phyloP scores from a whole-genome alignment of 2,113 vertebrate species.

The Psephotus haematonotus region DNA sequence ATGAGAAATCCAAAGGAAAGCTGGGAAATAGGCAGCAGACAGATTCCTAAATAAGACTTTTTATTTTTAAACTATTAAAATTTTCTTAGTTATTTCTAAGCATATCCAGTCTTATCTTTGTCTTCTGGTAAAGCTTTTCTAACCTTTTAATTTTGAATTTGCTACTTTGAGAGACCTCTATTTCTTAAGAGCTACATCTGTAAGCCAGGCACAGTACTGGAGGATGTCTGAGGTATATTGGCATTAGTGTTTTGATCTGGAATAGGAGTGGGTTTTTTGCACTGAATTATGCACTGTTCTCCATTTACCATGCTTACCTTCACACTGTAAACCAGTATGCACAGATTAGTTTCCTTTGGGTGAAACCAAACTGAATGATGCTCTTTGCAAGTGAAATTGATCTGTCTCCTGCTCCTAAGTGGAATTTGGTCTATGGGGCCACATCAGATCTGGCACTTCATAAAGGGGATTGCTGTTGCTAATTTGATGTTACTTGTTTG shows the following conservation, averaged over 20 bases:
- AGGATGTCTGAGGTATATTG: background rate
- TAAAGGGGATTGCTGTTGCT: background rate
- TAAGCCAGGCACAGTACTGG: background rate
- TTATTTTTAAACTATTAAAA: background rate
- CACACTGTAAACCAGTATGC: background rate
- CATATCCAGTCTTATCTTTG: background rate
- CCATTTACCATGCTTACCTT: background rate
- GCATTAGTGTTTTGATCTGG: background rate
- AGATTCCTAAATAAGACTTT: background rate
- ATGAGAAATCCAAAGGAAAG: background rate
- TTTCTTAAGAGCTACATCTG: background rate
- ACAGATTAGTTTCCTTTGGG: background rate
- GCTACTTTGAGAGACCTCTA: background rate
- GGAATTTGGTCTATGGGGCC: background rate
- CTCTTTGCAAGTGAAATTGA: background rate
- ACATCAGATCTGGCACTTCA: background rate
- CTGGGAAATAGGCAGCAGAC: background rate
- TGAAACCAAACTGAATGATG: background rate
- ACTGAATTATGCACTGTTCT: background rate
- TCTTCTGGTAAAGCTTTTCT: background rate
- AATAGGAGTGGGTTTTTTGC: background rate
- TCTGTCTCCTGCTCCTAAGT: background rate
- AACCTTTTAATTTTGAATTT: background rate
- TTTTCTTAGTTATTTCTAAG: background rate
- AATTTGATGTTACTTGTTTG: background rate